Conservation (phyloP, 2,113 vertebrate species). For the Catharus fuscescens region DNA sequence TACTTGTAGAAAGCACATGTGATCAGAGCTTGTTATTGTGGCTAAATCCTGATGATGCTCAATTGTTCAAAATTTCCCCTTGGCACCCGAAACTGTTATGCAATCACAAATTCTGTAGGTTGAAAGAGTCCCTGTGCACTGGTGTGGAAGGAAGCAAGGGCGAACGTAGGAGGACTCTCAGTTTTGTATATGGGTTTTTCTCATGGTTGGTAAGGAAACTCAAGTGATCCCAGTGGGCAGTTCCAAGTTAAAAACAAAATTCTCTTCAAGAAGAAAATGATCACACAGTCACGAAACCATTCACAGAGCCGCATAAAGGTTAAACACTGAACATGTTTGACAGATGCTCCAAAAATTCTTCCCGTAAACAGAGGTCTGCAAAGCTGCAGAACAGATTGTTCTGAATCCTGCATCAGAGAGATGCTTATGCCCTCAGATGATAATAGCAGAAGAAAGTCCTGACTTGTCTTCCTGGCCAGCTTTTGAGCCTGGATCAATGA, state of each 20-base stretch:
- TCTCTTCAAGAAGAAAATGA: neutral
- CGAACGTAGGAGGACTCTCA: neutral
- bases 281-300: neutral
- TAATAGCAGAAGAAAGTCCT: slow-evolving; percentile 14
- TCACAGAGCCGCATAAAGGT: slow-evolving; percentile 6
- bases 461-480: slow-evolving; percentile 1
- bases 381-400: slow-evolving; percentile 26
- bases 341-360: slow-evolving; percentile 34
- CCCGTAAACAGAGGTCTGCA: slow-evolving; percentile 1
- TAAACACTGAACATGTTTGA: slow-evolving; percentile 28
- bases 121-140: neutral
- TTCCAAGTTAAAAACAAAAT: slow-evolving; percentile 10
- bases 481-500: slow-evolving; percentile 14
- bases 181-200: neutral
- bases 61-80: slow-evolving; percentile 52
- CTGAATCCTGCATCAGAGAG: neutral
- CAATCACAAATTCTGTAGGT: slow-evolving; percentile 29
- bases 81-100: slow-evolving; percentile 39
- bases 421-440: neutral
- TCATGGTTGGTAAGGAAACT: neutral
- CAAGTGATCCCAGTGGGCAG: neutral
- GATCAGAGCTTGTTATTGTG: slow-evolving; percentile 47
- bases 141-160: neutral
- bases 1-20: slow-evolving; percentile 13
- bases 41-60: slow-evolving; percentile 46